Evolutionary conservation across 2,113 vertebrate genomes (phyloP).

Genomic region (Tragelaphus scriptus): DNA sequence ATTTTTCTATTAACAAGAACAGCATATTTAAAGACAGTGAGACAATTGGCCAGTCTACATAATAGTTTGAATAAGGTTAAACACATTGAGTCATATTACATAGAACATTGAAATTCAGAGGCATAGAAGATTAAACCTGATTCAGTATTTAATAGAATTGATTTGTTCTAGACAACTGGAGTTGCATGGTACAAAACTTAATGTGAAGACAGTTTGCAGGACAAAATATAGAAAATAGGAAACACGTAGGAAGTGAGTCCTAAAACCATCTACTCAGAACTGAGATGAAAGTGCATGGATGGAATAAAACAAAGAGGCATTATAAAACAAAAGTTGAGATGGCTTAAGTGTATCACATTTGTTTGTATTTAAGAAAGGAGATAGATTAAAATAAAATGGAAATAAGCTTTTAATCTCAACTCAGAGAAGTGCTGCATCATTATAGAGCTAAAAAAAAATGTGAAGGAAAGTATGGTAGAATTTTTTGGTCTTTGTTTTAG

Average conservation of each 20-base stretch:
- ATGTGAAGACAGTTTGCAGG: not conserved
- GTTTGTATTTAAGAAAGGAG: not conserved
- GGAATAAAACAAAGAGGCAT: not conserved
- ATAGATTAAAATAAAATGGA: not conserved
- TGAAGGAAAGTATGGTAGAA: not conserved
- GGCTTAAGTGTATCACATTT: not conserved
- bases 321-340: not conserved
- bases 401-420: not conserved
- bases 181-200: not conserved
- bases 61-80: not conserved
- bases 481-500: not conserved
- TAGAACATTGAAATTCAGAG: not conserved
- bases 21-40: not conserved
- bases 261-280: not conserved
- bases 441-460: not conserved
- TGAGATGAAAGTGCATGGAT: not conserved
- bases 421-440: not conserved
- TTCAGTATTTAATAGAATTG: not conserved
- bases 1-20: not conserved
- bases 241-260: not conserved
- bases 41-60: not conserved
- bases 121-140: not conserved
- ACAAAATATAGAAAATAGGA: not conserved
- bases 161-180: not conserved
- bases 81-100: not conserved